These are phyloP conservation scores for Augiades crinisus DNA, from an alignment of 2,888 invertebrate species.

Conservation along the genomic window DNA sequence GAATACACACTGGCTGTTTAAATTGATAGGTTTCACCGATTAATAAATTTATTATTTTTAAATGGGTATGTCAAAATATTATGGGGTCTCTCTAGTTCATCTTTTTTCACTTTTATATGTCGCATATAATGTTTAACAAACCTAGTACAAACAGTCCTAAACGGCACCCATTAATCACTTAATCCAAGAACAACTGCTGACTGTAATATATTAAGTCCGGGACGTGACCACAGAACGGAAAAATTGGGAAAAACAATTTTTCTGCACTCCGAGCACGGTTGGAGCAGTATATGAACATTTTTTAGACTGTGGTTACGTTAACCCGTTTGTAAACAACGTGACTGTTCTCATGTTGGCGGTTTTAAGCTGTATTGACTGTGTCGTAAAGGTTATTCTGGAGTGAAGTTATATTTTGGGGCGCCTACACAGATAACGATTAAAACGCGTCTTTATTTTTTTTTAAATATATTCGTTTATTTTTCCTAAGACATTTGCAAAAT, in stretches of 20 bases:
- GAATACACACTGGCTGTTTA: no score
- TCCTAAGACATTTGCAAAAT: no score
- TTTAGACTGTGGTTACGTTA: conserved; percentile 25
- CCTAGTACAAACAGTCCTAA: conserved; percentile 2
- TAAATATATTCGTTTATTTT: no score
- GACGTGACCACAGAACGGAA: conserved; percentile 26
- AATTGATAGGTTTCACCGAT: no score
- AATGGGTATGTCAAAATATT: no score
- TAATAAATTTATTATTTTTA: no score
- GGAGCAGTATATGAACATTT: conserved; percentile 25
- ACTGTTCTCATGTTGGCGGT: conserved; percentile 12
- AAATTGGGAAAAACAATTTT: conserved; percentile 27
- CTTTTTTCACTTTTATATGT: no score
- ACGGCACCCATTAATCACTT: conserved; percentile 8
- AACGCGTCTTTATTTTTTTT: neutral
- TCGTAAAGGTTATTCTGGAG: conserved; percentile 1
- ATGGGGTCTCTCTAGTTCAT: no score
- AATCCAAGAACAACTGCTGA: conserved; percentile 15
- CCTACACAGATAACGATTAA: neutral
- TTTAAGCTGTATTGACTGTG: conserved; percentile 8
- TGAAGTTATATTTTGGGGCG: neutral
- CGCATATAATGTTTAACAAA: no score
- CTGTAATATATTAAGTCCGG: conserved; percentile 22
- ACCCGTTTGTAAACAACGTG: conserved; percentile 26
- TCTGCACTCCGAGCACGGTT: conserved; percentile 26